Evolutionary conservation across 2,797 vertebrate genomes (phyloP).

Genomic region (Leontopithecus rosalia): DNA sequence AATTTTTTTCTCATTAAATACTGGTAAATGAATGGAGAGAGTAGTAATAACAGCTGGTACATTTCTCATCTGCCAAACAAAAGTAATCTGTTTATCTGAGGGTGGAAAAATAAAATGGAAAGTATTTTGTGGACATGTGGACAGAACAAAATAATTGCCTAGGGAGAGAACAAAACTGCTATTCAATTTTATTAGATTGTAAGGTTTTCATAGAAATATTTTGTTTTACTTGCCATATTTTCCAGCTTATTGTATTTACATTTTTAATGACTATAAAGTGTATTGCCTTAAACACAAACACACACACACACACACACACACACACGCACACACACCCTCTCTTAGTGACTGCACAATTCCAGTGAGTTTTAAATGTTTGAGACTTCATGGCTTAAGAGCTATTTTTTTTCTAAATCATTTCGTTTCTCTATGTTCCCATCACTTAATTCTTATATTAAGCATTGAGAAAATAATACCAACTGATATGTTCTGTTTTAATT

Average conservation of each 20-base stretch:
- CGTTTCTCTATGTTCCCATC: neutral
- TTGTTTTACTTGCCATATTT: neutral
- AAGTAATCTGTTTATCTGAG: neutral
- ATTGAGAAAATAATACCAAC: neutral
- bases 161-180: neutral
- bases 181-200: neutral
- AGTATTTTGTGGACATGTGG: neutral
- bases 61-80: neutral
- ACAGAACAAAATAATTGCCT: neutral
- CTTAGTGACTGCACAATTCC: neutral
- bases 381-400: neutral
- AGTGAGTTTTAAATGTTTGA: neutral
- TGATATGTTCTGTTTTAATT: neutral
- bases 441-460: neutral
- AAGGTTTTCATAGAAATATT: neutral
- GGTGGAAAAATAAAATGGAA: neutral
- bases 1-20: neutral
- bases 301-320: too few relatives aligned
- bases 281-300: neutral
- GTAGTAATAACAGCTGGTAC: neutral
- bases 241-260: neutral
- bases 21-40: neutral
- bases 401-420: neutral
- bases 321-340: neutral
- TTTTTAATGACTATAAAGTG: neutral